Base-by-base conservation (phyloP, 2,888 invertebrate genomes). In the Meteorus cinctellus region DNA sequence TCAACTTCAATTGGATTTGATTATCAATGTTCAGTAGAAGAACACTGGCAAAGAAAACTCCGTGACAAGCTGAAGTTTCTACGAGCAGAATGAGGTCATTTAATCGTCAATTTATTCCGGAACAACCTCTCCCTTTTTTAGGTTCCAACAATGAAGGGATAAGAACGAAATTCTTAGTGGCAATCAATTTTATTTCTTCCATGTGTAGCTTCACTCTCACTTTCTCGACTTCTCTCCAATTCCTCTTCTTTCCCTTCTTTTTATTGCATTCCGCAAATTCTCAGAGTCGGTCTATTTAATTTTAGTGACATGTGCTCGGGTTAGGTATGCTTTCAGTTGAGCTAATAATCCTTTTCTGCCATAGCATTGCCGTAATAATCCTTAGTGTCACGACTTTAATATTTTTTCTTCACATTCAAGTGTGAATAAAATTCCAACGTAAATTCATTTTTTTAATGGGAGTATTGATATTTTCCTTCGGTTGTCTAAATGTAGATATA, bases 351-450 rank as follows among this genome's bases (percentile, higher is more conserved):
- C 55, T 55, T 19, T n/a, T 8, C 10, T 19, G 55, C 55, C 6
- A 55, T 55, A 55, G 19, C 55, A 24, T 55, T 55, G 1, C n/a
- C 19, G 55, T 55, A 55, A 55, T 55, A 55, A 55, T 55, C 55
- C 19, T 19, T 1, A 55, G 55, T 55, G 55, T 55, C 55, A 55
- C n/a, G 55, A 55, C 1, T 5, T 19, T 24, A n/a, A 55, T 55
- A 55, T 55, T 55, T 55, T 55, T 24, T 55, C 19, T 55, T 24
- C 8, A 55, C n/a, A 55, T 19, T 1, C n/a, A 8, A 8, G 19
- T 24, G 5, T 19, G 19, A 5, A 10, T 4, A 24, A 55, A 55
- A 55, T 19, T 55, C 55, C 55, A 55, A 24, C 55, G 4, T 4
- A 5, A 55, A 55, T 55, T 55, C 10, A n/a, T 55, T 19, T 6